Evolutionary conservation across 2,113 vertebrate genomes (phyloP).

Genomic region (Gymnocephalus cernua): DNA sequence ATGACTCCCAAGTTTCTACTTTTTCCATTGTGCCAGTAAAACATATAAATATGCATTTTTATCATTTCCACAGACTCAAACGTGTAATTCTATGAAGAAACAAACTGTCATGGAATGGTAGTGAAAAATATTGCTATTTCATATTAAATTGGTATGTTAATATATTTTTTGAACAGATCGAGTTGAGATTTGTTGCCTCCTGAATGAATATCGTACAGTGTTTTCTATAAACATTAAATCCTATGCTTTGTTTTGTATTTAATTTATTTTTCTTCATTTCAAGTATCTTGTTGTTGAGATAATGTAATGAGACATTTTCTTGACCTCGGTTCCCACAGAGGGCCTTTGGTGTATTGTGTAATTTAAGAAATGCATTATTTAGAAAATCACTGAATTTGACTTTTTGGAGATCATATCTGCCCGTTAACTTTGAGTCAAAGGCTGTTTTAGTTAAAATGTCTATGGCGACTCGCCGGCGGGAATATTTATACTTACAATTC

Average conservation of each 20-base stretch:
- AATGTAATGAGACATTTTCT: neutral
- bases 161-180: conserved; percentile 10
- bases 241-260: neutral
- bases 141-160: conserved; percentile 6
- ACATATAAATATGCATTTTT: neutral
- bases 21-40: neutral
- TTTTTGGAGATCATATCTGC: conserved; percentile 2
- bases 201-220: conserved; percentile 1
- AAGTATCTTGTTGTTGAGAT: neutral
- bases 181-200: conserved; percentile 12
- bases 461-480: neutral
- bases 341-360: neutral
- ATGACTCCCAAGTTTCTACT: neutral
- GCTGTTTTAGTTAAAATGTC: conserved; percentile 28
- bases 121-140: conserved; percentile 17
- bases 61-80: neutral
- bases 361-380: conserved; percentile 14
- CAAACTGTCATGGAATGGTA: conserved; percentile 6
- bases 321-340: conserved; percentile 10
- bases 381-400: conserved; percentile 24
- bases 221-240: conserved; percentile 23
- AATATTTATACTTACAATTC: conserved; percentile 45
- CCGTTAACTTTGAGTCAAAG: conserved; percentile 15
- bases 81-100: neutral
- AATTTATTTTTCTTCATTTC: neutral